phyloP scores from a whole-genome alignment of 2,888 invertebrate species.

The Campaea margaritaria region DNA sequence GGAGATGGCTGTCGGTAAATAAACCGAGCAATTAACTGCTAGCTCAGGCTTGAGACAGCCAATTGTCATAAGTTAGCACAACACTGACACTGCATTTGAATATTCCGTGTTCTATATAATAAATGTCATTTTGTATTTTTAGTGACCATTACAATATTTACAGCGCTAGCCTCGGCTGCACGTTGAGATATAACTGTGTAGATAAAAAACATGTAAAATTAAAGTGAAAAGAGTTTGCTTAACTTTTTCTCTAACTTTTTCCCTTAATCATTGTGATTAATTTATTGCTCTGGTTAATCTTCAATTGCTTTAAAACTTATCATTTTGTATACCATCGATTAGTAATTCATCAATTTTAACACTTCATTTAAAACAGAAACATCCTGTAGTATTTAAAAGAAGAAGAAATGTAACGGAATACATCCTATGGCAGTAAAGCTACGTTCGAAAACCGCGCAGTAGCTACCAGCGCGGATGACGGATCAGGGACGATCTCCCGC shows the following conservation, averaged over 20 bases:
- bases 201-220: no score
- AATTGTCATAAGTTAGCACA: conserved; percentile 37
- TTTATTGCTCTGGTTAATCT: background rate
- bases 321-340: no score
- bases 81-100: conserved; percentile 32
- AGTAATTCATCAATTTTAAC: no score
- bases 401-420: conserved; percentile 13
- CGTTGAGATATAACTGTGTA: background rate
- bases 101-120: conserved; percentile 21
- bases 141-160: conserved; percentile 10
- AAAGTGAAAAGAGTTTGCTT: no score
- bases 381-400: conserved; percentile 11
- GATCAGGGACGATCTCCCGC: conserved; percentile 52
- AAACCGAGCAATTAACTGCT: conserved; percentile 22
- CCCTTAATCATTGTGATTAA: background rate
- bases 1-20: conserved; percentile 11
- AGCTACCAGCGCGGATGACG: conserved; percentile 69
- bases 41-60: conserved; percentile 19
- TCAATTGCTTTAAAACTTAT: background rate
- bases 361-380: no score
- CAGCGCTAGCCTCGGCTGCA: background rate
- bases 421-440: conserved; percentile 6
- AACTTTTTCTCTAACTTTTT: background rate
- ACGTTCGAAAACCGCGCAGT: conserved; percentile 67
- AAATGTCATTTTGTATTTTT: conserved; percentile 17